Evolutionary conservation across 2,797 vertebrate species (phyloP).

Genomic region (Streptopelia turtur): DNA sequence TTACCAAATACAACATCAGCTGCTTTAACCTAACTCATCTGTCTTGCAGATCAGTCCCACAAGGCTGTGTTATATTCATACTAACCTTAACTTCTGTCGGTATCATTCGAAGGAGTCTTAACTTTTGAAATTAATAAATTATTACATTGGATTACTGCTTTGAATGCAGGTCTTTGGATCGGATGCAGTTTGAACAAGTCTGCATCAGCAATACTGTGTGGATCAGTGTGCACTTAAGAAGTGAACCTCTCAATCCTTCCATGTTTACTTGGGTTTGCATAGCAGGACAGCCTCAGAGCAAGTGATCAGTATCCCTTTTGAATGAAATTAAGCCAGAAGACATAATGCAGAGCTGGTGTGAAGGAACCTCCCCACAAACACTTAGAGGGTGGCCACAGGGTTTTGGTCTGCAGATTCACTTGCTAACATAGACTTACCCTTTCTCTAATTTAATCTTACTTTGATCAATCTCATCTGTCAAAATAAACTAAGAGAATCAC

Average conservation of each 20-base stretch:
- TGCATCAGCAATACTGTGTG: background rate
- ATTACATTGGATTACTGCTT: background rate
- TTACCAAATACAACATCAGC: background rate
- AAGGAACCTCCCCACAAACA: background rate
- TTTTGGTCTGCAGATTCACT: background rate
- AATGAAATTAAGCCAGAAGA: background rate
- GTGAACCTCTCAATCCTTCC: background rate
- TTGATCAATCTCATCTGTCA: background rate
- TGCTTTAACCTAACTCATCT: background rate
- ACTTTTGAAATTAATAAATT: background rate
- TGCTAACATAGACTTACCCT: background rate
- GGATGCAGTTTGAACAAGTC: background rate
- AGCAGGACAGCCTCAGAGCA: background rate
- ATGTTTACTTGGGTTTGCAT: background rate
- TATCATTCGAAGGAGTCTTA: background rate
- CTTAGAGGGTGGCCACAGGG: background rate
- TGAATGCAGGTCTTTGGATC: background rate
- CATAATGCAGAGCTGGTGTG: background rate
- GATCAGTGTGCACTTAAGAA: background rate
- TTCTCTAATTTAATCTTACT: background rate
- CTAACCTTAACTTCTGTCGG: background rate
- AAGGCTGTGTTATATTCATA: background rate
- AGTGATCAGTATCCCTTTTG: background rate
- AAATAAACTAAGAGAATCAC: background rate
- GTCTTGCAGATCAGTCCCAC: background rate